Percentiles rank a stretch among this genome's conserved stretches.
Evolutionary conservation across 2,888 invertebrate genomes (phyloP).

Genomic region (Coleophora deauratella): DNA sequence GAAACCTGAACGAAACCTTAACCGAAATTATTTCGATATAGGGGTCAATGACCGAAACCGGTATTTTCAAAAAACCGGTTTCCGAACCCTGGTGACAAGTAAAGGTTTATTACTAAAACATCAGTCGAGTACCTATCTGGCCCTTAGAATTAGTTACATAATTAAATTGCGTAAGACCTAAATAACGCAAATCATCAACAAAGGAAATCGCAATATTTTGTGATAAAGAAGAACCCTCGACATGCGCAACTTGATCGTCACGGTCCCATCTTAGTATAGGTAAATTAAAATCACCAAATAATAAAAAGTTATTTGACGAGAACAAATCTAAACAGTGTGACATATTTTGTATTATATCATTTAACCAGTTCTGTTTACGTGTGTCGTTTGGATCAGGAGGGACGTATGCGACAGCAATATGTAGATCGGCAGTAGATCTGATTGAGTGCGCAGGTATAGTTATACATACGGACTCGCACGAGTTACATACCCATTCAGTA

Average conservation of each 20-base stretch:
- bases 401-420: conserved; percentile 1
- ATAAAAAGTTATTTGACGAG: background rate
- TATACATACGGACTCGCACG: conserved; percentile 3
- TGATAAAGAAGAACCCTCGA: background rate
- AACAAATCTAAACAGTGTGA: background rate
- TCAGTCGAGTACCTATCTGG: background rate
- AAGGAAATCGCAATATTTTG: background rate
- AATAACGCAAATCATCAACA: background rate
- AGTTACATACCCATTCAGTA: background rate
- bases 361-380: background rate
- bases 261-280: background rate
- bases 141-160: background rate
- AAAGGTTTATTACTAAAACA: conserved; percentile 1
- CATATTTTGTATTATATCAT: background rate
- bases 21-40: too few species aligned
- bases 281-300: background rate
- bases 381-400: background rate
- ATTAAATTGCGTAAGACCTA: background rate
- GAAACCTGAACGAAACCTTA: too few species aligned
- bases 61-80: too few species aligned
- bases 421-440: background rate
- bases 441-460: background rate
- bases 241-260: background rate
- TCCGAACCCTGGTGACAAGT: too few species aligned
- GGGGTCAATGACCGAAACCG: too few species aligned